Evolutionary conservation across 1,140 invertebrate genomes (phyloP), one percentile per base, ranked within the genome.

Genomic region (Aphis gossypii): DNA sequence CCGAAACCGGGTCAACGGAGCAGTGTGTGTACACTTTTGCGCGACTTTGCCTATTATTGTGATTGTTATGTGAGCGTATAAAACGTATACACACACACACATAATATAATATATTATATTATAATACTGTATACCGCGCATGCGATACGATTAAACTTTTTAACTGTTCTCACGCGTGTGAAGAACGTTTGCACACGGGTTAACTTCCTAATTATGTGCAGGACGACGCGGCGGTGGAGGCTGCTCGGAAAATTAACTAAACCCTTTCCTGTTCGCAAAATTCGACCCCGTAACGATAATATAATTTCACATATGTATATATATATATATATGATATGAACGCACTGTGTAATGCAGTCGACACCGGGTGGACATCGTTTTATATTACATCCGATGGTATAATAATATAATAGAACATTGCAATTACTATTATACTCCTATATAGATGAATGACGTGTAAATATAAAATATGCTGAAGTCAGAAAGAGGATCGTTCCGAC

Each of bases 181-280:
- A 76, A 76, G 84, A 86, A 86, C 44, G 84, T 11, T 86, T 44
- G 25, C 41, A 44, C 41, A 86, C 38, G 21, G 38, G 83, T 84
- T 84, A 86, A 86, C 84, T 86, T 86, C 41, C 84, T 46, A 86
- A 86, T 86, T 86, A 46, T 86, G 41, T 14, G 5, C 41, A 21
- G 38, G 41, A n/a, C 23, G 25, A 7, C 6, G 21, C 9, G 56
- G 25, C 21, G 38, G 38, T 0, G 9, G 83, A 11, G 44, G 14
- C 25, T 86, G 44, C 44, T 84, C 4, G 38, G 83, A 44, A 84
- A 86, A 86, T 86, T 86, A 86, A 86, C 84, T 86, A 48, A 86
- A n/a, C 41, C 84, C 84, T 46, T 86, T 46, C 44, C 44, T 46
- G 60, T 76, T 18, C 60, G 60, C n/a, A 5, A 76, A 35, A n/a